Evolutionary conservation across 2,797 vertebrate genomes (phyloP), one percentile per base, ranked within the genome.

Genomic region (Gambusia yucatana): DNA sequence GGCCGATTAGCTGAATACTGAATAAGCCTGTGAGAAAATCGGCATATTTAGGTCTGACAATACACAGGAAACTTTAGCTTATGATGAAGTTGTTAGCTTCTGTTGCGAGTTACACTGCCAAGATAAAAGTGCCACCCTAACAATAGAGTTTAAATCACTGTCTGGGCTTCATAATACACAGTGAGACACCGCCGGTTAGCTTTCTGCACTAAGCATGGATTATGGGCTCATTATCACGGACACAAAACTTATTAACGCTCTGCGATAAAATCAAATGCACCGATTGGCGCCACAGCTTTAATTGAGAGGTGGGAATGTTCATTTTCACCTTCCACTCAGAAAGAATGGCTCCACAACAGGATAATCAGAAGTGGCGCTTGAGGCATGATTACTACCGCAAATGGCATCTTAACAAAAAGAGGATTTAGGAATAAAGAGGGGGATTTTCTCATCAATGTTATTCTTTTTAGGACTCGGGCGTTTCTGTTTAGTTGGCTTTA

Each of bases 291-390:
- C 75, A 44, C 63, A 48, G 74, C 82, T 85, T 89, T 87, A 83
- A 61, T 46, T 73, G 79, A 89, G 84, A 85, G 80, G 87, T 91
- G 86, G 87, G 28, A 57, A 88, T 84, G 84, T 83, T 94, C 89
- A 88, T 93, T 93, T 92, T 89, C 89, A 92, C 89, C 88, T 93
- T 85, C 87, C 89, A 88, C 82, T 92, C 76, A 46, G 30, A 48
- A 76, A 36, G 80, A 82, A 86, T 33, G 9, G 83, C 73, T 83
- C 55, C 52, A 82, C 75, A 86, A 88, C 72, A 79, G 79, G 77
- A 87, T 79, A 65, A 80, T 77, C 71, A 80, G 67, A 87, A 90
- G 81, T 81, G 91, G 80, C 87, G 91, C 92, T 94, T 79, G 65
- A 92, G 86, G 75, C 76, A 77, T 41, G 82, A 93, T 89, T 86